Conservation (phyloP, 1,140 invertebrate species). For the Caenorhabditis inopinata region DNA sequence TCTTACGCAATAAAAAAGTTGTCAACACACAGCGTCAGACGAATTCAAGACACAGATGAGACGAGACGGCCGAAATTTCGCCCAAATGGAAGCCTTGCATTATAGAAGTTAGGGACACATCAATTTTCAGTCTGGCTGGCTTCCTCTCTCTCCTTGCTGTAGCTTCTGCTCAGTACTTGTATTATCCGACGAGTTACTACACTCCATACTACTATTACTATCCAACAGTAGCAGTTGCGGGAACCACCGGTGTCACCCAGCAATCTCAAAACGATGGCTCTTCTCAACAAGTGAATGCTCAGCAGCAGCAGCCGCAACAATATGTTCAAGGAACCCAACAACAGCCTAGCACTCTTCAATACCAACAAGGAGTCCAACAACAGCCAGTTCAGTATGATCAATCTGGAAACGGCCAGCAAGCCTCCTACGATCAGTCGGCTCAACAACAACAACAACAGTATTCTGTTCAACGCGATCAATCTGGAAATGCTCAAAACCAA, state of each 20-base stretch:
- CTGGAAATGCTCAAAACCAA: background rate
- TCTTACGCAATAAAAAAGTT: too few species aligned
- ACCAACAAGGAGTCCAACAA: background rate
- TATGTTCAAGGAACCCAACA: background rate
- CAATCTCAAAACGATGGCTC: slow-evolving; percentile 4
- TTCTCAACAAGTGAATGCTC: background rate
- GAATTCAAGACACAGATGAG: too few species aligned
- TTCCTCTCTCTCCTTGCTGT: slow-evolving; percentile 1
- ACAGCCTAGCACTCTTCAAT: too few species aligned
- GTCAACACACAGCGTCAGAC: too few species aligned
- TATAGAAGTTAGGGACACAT: too few species aligned
- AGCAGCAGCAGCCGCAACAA: too few species aligned
- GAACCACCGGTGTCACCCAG: background rate
- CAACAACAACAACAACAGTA: background rate
- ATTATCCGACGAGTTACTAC: slow-evolving; percentile 22
- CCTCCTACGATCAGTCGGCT: too few species aligned
- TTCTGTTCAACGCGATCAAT: background rate
- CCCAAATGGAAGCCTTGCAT: too few species aligned
- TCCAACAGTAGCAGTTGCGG: slow-evolving; percentile 1
- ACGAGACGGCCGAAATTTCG: too few species aligned
- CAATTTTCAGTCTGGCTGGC: slow-evolving; percentile 8
- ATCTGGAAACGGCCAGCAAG: background rate
- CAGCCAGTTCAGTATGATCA: background rate
- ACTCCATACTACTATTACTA: slow-evolving; percentile 37
- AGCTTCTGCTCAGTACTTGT: slow-evolving; percentile 32